phyloP scores from a whole-genome alignment of 2,888 invertebrate genomes.

The Phrixothrix hirtus region DNA sequence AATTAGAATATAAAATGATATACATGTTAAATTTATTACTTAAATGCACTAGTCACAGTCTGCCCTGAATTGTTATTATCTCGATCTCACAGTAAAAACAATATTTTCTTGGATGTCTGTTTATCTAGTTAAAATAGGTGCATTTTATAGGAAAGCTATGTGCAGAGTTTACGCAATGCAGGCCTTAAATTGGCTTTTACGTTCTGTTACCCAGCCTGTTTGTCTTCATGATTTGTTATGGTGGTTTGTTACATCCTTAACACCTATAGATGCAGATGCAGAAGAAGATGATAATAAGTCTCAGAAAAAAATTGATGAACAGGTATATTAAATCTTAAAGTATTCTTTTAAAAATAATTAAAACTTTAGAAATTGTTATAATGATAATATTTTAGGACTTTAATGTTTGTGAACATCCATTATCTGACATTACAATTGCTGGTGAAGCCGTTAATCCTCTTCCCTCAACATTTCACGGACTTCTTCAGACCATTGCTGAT shows the following conservation, averaged over 20 bases:
- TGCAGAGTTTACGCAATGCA: slow-evolving; percentile 88
- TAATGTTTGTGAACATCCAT: slow-evolving; percentile 74
- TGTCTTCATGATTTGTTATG: slow-evolving; percentile 94
- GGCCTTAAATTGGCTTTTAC: slow-evolving; percentile 92
- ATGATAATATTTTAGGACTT: slow-evolving; percentile 55
- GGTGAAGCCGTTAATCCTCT: slow-evolving; percentile 70
- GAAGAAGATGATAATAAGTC: slow-evolving; percentile 62
- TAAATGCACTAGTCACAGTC: no score
- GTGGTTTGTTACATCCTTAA: slow-evolving; percentile 92
- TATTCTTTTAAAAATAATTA: neutral
- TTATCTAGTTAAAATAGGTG: neutral
- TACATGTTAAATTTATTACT: no score
- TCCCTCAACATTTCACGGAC: slow-evolving; percentile 70
- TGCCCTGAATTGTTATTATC: no score
- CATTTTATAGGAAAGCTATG: slow-evolving; percentile 65
- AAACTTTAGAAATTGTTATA: neutral
- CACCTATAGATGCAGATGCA: slow-evolving; percentile 59
- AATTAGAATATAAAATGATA: no score
- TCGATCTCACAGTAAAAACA: no score
- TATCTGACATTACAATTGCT: slow-evolving; percentile 78
- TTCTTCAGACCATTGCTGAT: slow-evolving; percentile 90
- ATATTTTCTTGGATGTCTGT: slow-evolving; percentile 50
- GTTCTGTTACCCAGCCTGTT: slow-evolving; percentile 87
- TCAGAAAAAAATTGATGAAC: slow-evolving; percentile 52
- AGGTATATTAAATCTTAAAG: slow-evolving; percentile 40